Evolutionary conservation across 1,140 invertebrate species (phyloP).

Genomic region (Diabrotica virgifera): DNA sequence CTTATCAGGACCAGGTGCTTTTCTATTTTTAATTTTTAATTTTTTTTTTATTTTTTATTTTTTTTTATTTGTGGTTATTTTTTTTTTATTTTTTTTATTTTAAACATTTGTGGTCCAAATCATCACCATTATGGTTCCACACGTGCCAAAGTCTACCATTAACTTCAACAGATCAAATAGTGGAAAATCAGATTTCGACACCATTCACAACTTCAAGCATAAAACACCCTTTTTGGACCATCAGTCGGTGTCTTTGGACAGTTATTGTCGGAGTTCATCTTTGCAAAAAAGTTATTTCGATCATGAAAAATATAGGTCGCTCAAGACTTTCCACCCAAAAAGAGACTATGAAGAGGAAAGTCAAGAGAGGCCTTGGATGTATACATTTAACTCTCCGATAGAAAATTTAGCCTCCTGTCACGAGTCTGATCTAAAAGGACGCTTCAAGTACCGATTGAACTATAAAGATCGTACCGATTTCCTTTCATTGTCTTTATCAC

Average conservation of each 20-base stretch:
- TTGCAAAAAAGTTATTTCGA: slow-evolving; percentile 22
- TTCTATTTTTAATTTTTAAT: too few relatives aligned
- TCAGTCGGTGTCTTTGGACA: slow-evolving; percentile 21
- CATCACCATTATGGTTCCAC: slow-evolving; percentile 38
- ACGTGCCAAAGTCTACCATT: slow-evolving; percentile 27
- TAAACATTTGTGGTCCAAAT: slow-evolving; percentile 22
- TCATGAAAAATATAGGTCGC: slow-evolving; percentile 20
- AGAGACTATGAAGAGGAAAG: slow-evolving; percentile 1
- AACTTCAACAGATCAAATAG: slow-evolving; percentile 27
- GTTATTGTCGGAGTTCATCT: slow-evolving; percentile 23
- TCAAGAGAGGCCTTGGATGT: slow-evolving; percentile 2
- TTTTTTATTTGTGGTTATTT: too few relatives aligned
- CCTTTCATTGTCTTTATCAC: slow-evolving; percentile 32
- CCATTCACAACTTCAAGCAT: slow-evolving; percentile 18
- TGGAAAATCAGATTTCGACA: slow-evolving; percentile 21
- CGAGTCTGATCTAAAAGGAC: not conserved
- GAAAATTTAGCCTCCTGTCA: slow-evolving; percentile 15
- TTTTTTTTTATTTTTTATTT: too few relatives aligned
- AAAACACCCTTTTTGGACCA: slow-evolving; percentile 20
- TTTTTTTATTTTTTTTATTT: too few relatives aligned
- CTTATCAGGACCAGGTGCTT: too few relatives aligned
- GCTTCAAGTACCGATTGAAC: slow-evolving; percentile 5
- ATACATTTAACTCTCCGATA: slow-evolving; percentile 25
- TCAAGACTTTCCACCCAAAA: slow-evolving; percentile 10
- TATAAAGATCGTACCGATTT: slow-evolving; percentile 26